Evolutionary conservation across 2,888 invertebrate species (phyloP), one percentile per base, ranked within the genome.

Genomic region (Melinaea menophilus): DNA sequence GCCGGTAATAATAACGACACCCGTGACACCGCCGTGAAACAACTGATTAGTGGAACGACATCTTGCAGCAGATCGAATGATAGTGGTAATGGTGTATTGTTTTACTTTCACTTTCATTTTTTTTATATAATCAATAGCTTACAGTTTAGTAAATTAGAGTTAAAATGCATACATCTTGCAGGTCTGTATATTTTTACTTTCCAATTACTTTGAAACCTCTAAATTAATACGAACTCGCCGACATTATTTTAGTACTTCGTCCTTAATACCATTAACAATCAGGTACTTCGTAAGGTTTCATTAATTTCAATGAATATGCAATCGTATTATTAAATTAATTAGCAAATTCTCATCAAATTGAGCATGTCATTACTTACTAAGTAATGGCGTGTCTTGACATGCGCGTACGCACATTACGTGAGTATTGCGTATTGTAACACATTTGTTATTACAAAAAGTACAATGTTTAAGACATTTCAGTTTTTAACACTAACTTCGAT

Each of bases 21-120:
- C 64, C 67, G 80, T 79, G 81, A 81, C 83, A 79, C 73, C 74
- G 76, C 76, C 85, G 85, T 84, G 82, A 83, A 85, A 79, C 77
- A 84, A 84, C 84, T 88, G 89, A 87, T 88, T 87, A 88, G 79
- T 81, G 79, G 73, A 79, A 79, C 79, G 76, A 72, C 70, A 70
- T 68, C 70, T 65, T 67, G 67, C 65, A 62, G 64, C 61, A 57
- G 67, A 67, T 70, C 58, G 55, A 74, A 70, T 77, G 79, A 74
- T 64, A 67, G 59, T 45, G 5, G 33, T 55, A 59, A 56, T 37
- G 58, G 61, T 58, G 55, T 33, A 55, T 56, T 47, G 46, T 58
- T 57, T 37, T 37, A 48, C 51, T 51, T 51, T 51, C 56, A 65
- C 65, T 68, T 68, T 63, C 59, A 48, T 56, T 63, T 59, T 54